phyloP scores from a whole-genome alignment of 2,888 invertebrate genomes.

The Glomeris marginata region DNA sequence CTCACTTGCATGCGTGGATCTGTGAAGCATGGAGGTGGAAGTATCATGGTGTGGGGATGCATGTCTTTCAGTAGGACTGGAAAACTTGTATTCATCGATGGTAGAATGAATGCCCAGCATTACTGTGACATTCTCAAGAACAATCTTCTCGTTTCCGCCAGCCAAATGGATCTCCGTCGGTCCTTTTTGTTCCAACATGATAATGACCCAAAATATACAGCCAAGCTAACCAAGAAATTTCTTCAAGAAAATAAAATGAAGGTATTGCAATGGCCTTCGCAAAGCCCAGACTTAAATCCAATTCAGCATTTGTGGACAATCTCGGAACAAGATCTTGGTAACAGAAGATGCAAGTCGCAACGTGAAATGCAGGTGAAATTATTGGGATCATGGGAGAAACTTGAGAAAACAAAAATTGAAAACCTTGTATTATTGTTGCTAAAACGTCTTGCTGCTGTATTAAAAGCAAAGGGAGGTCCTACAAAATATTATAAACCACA shows the following conservation, averaged over 20 bases:
- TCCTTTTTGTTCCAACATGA: constrained; percentile 5
- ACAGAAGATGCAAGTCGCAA: background rate
- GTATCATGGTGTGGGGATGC: constrained; percentile 2
- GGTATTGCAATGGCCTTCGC: background rate
- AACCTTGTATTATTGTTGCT: background rate
- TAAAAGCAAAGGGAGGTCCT: background rate
- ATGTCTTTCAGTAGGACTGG: constrained; percentile 2
- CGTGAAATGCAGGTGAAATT: background rate
- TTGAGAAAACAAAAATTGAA: background rate
- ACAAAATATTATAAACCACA: constrained; percentile 7
- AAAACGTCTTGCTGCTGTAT: background rate
- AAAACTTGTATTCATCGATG: constrained; percentile 1
- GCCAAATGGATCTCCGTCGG: background rate
- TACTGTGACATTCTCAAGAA: constrained; percentile 1
- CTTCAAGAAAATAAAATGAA: background rate
- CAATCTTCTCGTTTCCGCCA: background rate
- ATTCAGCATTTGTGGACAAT: constrained; percentile 7
- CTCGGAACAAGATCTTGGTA: background rate
- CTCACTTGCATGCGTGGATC: background rate
- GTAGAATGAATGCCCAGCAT: background rate
- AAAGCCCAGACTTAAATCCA: constrained; percentile 7
- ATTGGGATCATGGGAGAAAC: background rate
- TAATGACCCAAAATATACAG: constrained; percentile 9
- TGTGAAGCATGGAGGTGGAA: background rate
- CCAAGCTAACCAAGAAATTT: constrained; percentile 2